Percentiles rank a stretch among this genome's conserved stretches.
phyloP scores from a whole-genome alignment of 2,888 invertebrate species.

The Plebejus argus region DNA sequence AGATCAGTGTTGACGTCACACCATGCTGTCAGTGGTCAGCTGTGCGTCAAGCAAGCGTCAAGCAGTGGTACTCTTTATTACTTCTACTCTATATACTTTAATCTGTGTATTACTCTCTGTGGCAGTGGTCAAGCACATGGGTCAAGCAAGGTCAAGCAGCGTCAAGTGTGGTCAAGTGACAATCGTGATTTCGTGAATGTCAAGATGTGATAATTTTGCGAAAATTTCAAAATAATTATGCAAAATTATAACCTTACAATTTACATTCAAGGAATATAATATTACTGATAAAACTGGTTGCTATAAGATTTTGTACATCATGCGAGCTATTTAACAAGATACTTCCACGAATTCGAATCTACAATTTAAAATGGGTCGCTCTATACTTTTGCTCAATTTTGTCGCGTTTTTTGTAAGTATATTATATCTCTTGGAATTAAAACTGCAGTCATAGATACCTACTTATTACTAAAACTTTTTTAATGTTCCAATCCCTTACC shows the following conservation, averaged over 20 bases:
- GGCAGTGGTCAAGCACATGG: no score
- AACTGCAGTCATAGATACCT: background rate
- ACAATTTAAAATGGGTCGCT: constrained; percentile 41
- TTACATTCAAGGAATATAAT: background rate
- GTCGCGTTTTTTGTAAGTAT: constrained; percentile 50
- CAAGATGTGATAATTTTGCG: background rate
- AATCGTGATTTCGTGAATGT: no score
- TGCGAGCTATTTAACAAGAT: background rate
- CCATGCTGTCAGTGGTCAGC: no score
- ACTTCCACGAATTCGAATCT: background rate
- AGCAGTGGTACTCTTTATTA: no score
- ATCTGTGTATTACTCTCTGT: no score
- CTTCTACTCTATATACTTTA: no score
- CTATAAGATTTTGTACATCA: background rate
- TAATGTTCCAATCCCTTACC: no score
- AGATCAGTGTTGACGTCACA: no score
- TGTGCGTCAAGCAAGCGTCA: no score
- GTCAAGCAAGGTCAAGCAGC: no score
- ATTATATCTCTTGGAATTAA: constrained; percentile 32
- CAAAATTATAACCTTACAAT: background rate
- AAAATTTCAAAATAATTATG: background rate
- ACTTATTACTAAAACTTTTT: no score
- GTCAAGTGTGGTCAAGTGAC: no score
- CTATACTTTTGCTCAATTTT: constrained; percentile 46
- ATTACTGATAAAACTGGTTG: background rate